A percentile compares a stretch with the other conserved stretches of the same genome.
phyloP scores from a whole-genome alignment of 2,888 invertebrate species.

The Diplolepis rosae region DNA sequence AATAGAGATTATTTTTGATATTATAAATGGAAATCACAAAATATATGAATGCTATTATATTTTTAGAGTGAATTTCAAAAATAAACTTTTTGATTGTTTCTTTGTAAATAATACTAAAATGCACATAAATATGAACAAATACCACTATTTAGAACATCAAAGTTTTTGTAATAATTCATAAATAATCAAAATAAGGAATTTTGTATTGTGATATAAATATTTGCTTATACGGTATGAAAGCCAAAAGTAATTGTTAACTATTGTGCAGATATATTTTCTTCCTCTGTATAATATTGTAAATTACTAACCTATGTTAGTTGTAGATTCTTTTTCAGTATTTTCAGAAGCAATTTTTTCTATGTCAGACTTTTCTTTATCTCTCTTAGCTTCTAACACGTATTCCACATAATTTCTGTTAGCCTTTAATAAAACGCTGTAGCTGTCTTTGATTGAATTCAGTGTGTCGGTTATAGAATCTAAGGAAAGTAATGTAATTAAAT shows the following conservation, averaged over 20 bases:
- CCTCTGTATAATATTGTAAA: too few relatives aligned
- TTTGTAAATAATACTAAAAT: neutral
- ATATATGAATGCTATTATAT: too few relatives aligned
- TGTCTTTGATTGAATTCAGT: constrained; percentile 69
- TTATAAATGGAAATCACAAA: neutral
- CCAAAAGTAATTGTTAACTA: too few relatives aligned
- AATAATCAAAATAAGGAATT: neutral
- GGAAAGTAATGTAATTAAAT: neutral
- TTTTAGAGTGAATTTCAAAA: neutral
- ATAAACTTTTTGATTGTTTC: neutral
- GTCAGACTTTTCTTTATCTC: constrained; percentile 37
- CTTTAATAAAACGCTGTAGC: constrained; percentile 74
- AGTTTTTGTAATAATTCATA: neutral
- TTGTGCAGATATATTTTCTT: too few relatives aligned
- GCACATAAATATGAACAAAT: neutral
- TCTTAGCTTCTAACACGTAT: constrained; percentile 74
- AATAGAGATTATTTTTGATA: neutral
- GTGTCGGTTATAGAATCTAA: constrained; percentile 74
- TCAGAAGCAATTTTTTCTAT: neutral
- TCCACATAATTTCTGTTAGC: constrained; percentile 75
- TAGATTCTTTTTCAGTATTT: neutral
- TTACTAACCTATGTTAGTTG: neutral
- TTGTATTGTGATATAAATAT: constrained; percentile 1
- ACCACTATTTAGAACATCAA: neutral
- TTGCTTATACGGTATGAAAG: too few relatives aligned